phyloP scores from a whole-genome alignment of 1,140 invertebrate species.

The Eulimnadia texana region DNA sequence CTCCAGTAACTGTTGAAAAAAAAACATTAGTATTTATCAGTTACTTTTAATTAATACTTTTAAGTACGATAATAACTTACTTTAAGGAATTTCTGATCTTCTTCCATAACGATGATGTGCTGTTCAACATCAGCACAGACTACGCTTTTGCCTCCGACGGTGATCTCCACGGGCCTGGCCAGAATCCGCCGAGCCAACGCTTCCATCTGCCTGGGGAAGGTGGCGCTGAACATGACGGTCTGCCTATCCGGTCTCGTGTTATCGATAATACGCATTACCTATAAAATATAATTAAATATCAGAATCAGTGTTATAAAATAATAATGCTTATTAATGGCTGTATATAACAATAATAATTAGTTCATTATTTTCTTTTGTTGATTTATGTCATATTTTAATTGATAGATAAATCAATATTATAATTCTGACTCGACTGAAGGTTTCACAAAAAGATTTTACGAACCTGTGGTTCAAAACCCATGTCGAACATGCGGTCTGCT shows the following conservation, averaged over 20 bases:
- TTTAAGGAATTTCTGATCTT: conserved; percentile 97
- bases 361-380: too few relatives aligned
- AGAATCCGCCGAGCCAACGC: conserved; percentile 86
- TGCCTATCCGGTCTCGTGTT: conserved; percentile 93
- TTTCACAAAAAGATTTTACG: too few relatives aligned
- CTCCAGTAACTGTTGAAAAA: conserved; percentile 53
- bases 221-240: conserved; percentile 97
- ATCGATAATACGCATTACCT: conserved; percentile 93
- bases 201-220: conserved; percentile 98
- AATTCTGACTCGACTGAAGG: too few relatives aligned
- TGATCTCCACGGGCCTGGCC: conserved; percentile 86
- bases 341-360: not conserved
- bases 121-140: conserved; percentile 98
- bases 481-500: conserved; percentile 99
- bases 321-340: not conserved
- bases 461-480: conserved; percentile 99
- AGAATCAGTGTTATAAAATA: conserved; percentile 10
- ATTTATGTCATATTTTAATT: too few relatives aligned
- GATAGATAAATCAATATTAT: too few relatives aligned
- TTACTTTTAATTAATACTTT: too few relatives aligned
- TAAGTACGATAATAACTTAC: not conserved
- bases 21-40: not conserved
- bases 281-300: conserved; percentile 16
- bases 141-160: conserved; percentile 87
- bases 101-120: conserved; percentile 81